Conservation (phyloP, 2,797 vertebrate genomes). For the Austrolebias charrua region DNA sequence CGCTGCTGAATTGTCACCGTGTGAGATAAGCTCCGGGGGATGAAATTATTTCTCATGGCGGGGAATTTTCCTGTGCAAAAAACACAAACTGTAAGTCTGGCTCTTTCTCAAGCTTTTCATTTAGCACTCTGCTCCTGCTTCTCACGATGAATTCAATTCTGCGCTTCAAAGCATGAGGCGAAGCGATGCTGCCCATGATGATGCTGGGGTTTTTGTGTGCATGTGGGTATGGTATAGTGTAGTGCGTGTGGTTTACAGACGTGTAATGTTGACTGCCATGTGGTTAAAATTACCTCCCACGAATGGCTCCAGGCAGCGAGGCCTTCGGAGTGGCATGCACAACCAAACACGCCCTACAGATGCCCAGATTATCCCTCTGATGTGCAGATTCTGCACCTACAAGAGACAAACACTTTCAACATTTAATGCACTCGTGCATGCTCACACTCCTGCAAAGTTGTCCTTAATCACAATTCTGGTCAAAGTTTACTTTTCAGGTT, state of each 20-base stretch:
- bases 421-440: not conserved
- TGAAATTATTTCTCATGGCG: conserved; percentile 40
- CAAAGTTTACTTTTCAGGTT: conserved; percentile 15
- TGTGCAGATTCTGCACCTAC: conserved; percentile 1
- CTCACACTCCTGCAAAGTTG: conserved; percentile 3
- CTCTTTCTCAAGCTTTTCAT: conserved; percentile 33
- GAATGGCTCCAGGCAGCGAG: conserved; percentile 24
- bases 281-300: conserved; percentile 56
- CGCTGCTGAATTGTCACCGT: conserved; percentile 33
- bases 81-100: conserved; percentile 18
- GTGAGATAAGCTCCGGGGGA: conserved; percentile 40
- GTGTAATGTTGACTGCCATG: conserved; percentile 50
- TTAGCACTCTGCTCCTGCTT: conserved; percentile 30
- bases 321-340: conserved; percentile 19
- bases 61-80: conserved; percentile 25
- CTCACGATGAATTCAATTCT: conserved; percentile 45
- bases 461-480: not conserved
- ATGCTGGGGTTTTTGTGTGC: conserved; percentile 19
- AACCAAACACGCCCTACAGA: conserved; percentile 1
- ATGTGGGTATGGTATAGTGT: conserved; percentile 19
- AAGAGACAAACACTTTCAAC: conserved; percentile 25
- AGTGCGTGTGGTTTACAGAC: conserved; percentile 32
- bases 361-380: conserved; percentile 5
- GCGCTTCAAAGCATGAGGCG: conserved; percentile 30
- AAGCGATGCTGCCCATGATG: conserved; percentile 9